Percentiles rank a stretch among this genome's conserved stretches.
phyloP scores from a whole-genome alignment of 2,888 invertebrate genomes.

The Agrilus mali region DNA sequence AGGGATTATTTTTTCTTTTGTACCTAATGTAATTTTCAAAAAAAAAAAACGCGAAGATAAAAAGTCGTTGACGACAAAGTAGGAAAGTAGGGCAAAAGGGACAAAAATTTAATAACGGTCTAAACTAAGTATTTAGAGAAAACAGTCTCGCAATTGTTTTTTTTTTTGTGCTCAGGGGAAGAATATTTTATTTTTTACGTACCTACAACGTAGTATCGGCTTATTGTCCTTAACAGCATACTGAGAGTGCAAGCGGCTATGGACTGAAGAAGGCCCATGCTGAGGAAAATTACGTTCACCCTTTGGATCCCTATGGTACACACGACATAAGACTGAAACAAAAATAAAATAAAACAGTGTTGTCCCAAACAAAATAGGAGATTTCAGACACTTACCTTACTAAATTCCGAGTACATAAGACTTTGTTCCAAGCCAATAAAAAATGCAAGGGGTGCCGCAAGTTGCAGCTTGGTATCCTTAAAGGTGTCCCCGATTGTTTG shows the following conservation, averaged over 20 bases:
- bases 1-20: too few relatives aligned
- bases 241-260: slow-evolving; percentile 69
- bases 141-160: too few relatives aligned
- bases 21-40: too few relatives aligned
- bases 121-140: not conserved
- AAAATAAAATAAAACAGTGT: too few relatives aligned
- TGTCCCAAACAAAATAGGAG: too few relatives aligned
- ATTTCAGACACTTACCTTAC: slow-evolving; percentile 49
- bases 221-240: slow-evolving; percentile 63
- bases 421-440: slow-evolving; percentile 78
- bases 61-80: too few relatives aligned
- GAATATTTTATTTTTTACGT: slow-evolving; percentile 17
- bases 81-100: too few relatives aligned
- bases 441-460: slow-evolving; percentile 63
- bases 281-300: slow-evolving; percentile 59
- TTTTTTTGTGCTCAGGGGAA: too few relatives aligned
- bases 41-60: too few relatives aligned
- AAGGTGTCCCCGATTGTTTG: slow-evolving; percentile 40
- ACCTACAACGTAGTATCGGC: slow-evolving; percentile 62
- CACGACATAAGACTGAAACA: slow-evolving; percentile 63
- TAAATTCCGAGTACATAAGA: slow-evolving; percentile 72
- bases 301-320: slow-evolving; percentile 67
- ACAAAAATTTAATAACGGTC: too few relatives aligned
- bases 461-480: slow-evolving; percentile 49
- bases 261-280: slow-evolving; percentile 61